These are phyloP conservation scores for Ischnura elegans DNA, from an alignment of 2,888 invertebrate species.

Conservation along the genomic window DNA sequence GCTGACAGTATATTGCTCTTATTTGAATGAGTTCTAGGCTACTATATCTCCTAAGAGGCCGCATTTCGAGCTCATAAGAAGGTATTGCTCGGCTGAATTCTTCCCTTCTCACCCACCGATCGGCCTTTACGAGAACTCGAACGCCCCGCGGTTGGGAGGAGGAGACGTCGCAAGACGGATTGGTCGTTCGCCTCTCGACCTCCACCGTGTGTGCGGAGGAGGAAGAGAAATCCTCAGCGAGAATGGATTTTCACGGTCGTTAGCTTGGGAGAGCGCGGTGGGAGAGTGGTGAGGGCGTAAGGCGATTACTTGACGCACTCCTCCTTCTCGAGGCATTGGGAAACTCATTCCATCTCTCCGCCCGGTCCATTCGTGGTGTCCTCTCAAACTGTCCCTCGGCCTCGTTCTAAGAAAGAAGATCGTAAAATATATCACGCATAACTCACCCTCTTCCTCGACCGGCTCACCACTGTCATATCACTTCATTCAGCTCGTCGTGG, in stretches of 20 bases:
- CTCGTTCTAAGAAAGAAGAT: background rate
- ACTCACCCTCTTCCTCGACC: background rate
- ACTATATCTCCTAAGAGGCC: no score
- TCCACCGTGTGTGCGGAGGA: background rate
- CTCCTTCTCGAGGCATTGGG: background rate
- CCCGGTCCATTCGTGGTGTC: background rate
- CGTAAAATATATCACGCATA: background rate
- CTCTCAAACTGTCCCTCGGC: background rate
- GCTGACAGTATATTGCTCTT: no score
- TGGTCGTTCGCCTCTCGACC: background rate
- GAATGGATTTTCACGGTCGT: constrained; percentile 12
- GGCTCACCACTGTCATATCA: no score
- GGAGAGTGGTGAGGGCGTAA: background rate
- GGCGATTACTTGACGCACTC: background rate
- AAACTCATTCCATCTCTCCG: background rate
- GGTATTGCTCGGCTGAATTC: background rate
- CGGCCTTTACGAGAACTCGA: background rate
- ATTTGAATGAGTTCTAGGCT: no score
- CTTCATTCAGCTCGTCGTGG: background rate
- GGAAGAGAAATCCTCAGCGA: background rate
- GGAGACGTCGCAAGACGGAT: background rate
- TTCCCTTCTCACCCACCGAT: background rate
- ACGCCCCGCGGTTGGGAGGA: background rate
- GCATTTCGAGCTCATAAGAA: background rate
- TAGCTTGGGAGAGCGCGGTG: background rate